Conservation (phyloP, 2,888 invertebrate species). For the Parapristionchus giblindavisi region DNA sequence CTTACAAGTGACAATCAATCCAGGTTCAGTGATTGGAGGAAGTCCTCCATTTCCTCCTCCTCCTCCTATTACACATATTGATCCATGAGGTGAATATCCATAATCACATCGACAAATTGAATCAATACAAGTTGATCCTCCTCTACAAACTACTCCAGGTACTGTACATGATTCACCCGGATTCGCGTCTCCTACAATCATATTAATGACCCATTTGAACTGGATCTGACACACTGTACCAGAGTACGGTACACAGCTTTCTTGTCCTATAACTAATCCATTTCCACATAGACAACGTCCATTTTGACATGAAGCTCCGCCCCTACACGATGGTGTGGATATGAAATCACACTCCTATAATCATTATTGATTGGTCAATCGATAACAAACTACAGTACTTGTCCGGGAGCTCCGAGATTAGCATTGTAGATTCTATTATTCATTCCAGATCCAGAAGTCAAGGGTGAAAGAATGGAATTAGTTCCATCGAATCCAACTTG, state of each 20-base stretch:
- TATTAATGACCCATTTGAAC: background rate
- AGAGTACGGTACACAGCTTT: constrained; percentile 37
- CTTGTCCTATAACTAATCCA: constrained; percentile 39
- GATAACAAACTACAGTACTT: constrained; percentile 1
- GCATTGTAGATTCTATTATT: constrained; percentile 1
- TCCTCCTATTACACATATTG: constrained; percentile 23
- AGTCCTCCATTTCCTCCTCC: constrained; percentile 15
- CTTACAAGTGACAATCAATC: constrained; percentile 19
- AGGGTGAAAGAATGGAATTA: constrained; percentile 18
- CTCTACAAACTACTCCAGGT: constrained; percentile 51
- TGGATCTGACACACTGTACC: too few relatives aligned
- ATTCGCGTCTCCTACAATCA: constrained; percentile 45
- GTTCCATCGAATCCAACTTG: constrained; percentile 13
- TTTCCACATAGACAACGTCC: constrained; percentile 52
- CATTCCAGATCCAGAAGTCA: background rate
- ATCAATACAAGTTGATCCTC: constrained; percentile 19
- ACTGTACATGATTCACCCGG: constrained; percentile 54
- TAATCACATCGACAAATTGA: constrained; percentile 32
- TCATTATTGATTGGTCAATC: background rate
- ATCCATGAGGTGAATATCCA: constrained; percentile 29
- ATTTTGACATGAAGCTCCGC: constrained; percentile 52
- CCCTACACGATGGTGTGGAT: constrained; percentile 47
- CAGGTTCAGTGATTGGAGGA: background rate
- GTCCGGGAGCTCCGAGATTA: constrained; percentile 23
- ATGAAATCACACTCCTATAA: constrained; percentile 51